phyloP scores from a whole-genome alignment of 2,797 vertebrate species.

The Propithecus perrieri region DNA sequence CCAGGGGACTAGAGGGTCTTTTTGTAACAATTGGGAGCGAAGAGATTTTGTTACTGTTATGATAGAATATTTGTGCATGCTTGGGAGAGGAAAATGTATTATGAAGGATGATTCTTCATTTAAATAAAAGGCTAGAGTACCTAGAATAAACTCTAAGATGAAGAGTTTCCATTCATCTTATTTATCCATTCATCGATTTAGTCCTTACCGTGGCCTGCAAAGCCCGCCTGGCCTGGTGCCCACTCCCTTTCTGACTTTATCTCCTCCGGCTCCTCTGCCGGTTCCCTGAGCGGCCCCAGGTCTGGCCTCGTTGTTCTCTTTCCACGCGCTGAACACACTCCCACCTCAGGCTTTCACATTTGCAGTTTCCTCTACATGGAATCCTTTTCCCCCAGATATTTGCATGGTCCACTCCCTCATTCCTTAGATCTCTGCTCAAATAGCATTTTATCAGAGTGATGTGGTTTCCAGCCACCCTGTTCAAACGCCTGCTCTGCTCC shows the following conservation, averaged over 20 bases:
- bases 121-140: neutral
- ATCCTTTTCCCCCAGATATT: neutral
- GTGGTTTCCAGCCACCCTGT: neutral
- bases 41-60: neutral
- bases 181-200: neutral
- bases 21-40: neutral
- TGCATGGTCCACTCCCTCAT: neutral
- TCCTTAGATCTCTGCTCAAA: neutral
- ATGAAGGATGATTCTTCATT: neutral
- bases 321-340: neutral
- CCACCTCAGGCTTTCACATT: neutral
- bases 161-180: neutral
- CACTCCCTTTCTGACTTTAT: neutral
- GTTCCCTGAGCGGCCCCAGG: neutral
- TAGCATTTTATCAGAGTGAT: neutral
- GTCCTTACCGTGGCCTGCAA: neutral
- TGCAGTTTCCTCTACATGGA: neutral
- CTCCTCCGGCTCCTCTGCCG: neutral
- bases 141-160: neutral
- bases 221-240: neutral
- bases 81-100: neutral
- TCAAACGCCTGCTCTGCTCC: neutral
- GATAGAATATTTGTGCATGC: neutral
- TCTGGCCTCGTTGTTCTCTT: neutral
- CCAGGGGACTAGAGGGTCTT: neutral